A percentile compares a stretch with the other conserved stretches of the same genome.
These are phyloP conservation scores for Cyanocitta stelleri DNA, from an alignment of 2,113 vertebrate species.

Conservation along the genomic window DNA sequence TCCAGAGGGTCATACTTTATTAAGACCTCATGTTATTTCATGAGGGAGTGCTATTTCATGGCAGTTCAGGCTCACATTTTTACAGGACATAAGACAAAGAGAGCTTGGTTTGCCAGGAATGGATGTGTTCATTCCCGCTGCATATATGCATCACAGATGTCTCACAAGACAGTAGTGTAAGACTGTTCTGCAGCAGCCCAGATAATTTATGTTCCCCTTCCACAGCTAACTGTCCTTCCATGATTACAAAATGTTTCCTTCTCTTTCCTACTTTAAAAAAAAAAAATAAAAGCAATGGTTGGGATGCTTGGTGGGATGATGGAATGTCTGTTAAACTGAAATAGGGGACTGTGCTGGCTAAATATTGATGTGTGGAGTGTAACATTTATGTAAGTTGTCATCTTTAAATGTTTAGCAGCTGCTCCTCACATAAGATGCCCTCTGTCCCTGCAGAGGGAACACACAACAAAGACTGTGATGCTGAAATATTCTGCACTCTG, in stretches of 20 bases:
- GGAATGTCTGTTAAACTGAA: background rate
- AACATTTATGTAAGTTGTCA: background rate
- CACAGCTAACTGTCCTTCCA: background rate
- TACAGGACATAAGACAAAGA: background rate
- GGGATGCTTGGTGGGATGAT: background rate
- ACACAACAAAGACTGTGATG: background rate
- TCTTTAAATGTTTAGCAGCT: background rate
- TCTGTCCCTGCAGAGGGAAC: background rate
- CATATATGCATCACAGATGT: constrained; percentile 9
- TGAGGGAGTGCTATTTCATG: background rate
- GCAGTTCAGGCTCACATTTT: background rate
- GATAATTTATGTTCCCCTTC: background rate
- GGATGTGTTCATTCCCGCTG: background rate
- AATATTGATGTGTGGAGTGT: background rate
- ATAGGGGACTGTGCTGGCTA: background rate
- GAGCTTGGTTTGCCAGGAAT: background rate
- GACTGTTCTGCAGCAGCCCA: background rate
- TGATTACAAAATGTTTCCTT: background rate
- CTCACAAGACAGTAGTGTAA: background rate
- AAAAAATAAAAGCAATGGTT: background rate
- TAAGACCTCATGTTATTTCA: background rate
- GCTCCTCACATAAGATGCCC: background rate
- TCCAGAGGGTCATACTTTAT: background rate
- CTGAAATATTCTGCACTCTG: background rate
- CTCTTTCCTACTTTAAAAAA: background rate